These are phyloP conservation scores for Spheniscus humboldti DNA, from an alignment of 2,797 vertebrate species.

Conservation along the genomic window DNA sequence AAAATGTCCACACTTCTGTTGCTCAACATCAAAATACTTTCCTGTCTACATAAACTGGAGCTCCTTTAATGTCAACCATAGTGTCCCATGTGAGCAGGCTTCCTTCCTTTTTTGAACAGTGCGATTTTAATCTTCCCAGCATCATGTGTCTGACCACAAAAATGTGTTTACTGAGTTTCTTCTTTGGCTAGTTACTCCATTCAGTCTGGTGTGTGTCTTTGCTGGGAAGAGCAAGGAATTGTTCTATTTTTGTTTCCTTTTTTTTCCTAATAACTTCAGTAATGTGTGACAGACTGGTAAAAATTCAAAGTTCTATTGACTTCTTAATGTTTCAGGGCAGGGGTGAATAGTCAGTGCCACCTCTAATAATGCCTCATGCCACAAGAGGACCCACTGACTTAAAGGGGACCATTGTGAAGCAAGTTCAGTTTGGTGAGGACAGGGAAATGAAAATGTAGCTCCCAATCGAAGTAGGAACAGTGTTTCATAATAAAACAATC, in stretches of 20 bases:
- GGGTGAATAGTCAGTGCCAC: neutral
- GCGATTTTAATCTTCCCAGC: neutral
- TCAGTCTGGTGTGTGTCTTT: neutral
- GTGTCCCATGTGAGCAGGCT: neutral
- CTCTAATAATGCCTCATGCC: neutral
- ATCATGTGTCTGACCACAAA: neutral
- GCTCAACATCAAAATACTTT: neutral
- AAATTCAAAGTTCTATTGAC: neutral
- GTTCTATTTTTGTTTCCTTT: neutral
- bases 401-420: neutral
- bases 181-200: neutral
- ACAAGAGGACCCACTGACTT: neutral
- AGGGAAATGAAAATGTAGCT: neutral
- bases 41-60: neutral
- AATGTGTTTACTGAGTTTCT: neutral
- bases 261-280: neutral
- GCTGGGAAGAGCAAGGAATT: neutral
- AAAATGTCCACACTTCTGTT: neutral
- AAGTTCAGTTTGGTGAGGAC: neutral
- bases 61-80: neutral
- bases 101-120: neutral
- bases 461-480: neutral
- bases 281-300: neutral
- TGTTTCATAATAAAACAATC: neutral
- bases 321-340: neutral